Evolutionary conservation across 2,797 vertebrate species (phyloP).

Genomic region (Scleropages formosus): DNA sequence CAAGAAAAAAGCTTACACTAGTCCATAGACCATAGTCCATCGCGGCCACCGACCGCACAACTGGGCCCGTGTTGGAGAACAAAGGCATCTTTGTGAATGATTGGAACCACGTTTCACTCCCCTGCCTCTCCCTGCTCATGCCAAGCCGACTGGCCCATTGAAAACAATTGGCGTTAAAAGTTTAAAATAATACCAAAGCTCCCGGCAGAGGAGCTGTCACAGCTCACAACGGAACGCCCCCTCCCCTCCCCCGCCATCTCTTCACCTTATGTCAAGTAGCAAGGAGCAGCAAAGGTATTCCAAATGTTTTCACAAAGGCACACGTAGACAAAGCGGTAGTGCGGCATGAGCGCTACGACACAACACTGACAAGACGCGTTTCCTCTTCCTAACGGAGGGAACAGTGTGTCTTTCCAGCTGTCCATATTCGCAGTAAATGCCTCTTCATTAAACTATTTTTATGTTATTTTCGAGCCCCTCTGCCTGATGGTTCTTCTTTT

Average conservation of each 20-base stretch:
- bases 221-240: no score
- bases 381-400: no score
- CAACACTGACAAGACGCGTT: no score
- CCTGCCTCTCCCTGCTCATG: constrained; percentile 42
- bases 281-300: not conserved
- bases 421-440: no score
- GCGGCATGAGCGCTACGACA: no score
- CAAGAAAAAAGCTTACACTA: constrained; percentile 41
- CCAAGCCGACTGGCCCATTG: constrained; percentile 51
- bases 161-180: constrained; percentile 60
- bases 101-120: constrained; percentile 75
- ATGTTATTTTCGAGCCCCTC: no score
- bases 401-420: no score
- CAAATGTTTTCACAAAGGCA: constrained; percentile 2
- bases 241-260: not conserved
- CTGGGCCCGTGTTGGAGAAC: constrained; percentile 60
- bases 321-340: not conserved
- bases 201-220: no score
- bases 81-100: constrained; percentile 81
- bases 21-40: no score
- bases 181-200: constrained; percentile 63
- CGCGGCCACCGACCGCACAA: constrained; percentile 33
- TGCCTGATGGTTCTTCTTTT: no score
- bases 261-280: not conserved
- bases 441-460: no score